phyloP scores from a whole-genome alignment of 2,797 vertebrate genomes.

The Coluber constrictor region DNA sequence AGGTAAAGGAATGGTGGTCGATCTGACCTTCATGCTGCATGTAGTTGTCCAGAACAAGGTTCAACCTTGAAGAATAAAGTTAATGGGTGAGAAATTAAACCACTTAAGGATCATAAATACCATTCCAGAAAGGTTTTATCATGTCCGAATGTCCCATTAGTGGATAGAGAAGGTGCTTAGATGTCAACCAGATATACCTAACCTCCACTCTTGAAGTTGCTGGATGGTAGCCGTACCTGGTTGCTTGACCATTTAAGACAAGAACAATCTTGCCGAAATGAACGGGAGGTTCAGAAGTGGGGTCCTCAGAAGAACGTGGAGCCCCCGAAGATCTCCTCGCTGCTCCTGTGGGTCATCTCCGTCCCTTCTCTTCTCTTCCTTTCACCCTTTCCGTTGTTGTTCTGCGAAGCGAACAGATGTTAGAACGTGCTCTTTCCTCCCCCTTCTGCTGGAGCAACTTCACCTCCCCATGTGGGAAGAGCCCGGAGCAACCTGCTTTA shows the following conservation, averaged over 20 bases:
- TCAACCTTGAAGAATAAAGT: not conserved
- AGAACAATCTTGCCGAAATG: not conserved
- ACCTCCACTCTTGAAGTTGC: not conserved
- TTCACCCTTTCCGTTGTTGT: rapidly evolving
- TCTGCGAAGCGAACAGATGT: conserved; percentile 60
- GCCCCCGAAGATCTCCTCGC: not conserved
- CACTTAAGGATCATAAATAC: not conserved
- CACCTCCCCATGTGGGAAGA: conserved; percentile 56
- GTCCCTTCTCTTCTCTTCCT: not conserved
- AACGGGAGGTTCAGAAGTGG: too few species aligned
- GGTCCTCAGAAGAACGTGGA: too few species aligned
- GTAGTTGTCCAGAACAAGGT: not conserved
- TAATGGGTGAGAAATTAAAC: not conserved
- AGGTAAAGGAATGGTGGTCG: not conserved
- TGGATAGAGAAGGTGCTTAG: not conserved
- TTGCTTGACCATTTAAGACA: too few species aligned
- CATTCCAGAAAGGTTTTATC: not conserved
- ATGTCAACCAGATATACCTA: not conserved
- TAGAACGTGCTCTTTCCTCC: conserved; percentile 32
- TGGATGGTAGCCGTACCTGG: not conserved
- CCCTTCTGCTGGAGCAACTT: conserved; percentile 35
- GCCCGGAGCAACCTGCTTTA: conserved; percentile 55
- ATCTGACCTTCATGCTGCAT: not conserved
- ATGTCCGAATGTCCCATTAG: rapidly evolving
- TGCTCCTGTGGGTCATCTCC: not conserved